Evolutionary conservation across 1,140 invertebrate species (phyloP).

Genomic region (roundworm (Caenorhabditis elegans)): WBcel235 BX284602.5:9364001-9364500

Average conservation of each 20-base stretch:
- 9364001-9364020: background rate
- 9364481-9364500: background rate
- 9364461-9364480: background rate
- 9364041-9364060: too few relatives aligned
- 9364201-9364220: slow-evolving; percentile 25
- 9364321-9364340: slow-evolving; percentile 27
- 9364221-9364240: background rate
- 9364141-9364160: too few relatives aligned
- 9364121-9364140: too few relatives aligned
- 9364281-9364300: slow-evolving; percentile 29
- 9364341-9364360: background rate
- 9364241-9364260: background rate
- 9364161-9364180: background rate
- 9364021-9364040: too few relatives aligned
- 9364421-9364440: slow-evolving; percentile 36
- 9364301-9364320: slow-evolving; percentile 6
- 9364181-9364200: background rate
- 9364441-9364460: slow-evolving; percentile 8
- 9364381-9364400: slow-evolving; percentile 10
- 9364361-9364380: background rate
- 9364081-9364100: too few relatives aligned
- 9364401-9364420: background rate
- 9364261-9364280: background rate
- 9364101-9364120: too few relatives aligned
- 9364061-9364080: too few relatives aligned